phyloP scores from a whole-genome alignment of 2,113 vertebrate genomes.

The Anser cygnoides region DNA sequence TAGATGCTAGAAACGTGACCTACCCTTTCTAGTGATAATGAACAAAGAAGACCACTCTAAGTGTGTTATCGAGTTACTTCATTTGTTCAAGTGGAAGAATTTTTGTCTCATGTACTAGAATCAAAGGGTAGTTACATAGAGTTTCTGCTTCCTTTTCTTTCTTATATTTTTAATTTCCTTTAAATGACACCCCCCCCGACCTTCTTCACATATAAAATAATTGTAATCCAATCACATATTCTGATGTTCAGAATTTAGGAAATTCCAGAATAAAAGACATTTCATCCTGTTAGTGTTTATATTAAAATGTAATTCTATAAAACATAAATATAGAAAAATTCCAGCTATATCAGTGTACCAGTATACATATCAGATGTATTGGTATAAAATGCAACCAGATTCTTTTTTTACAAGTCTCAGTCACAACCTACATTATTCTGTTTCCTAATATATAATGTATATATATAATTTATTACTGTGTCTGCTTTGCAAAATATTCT shows the following conservation, averaged over 20 bases:
- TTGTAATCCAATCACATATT: not conserved
- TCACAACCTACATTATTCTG: not conserved
- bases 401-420: not conserved
- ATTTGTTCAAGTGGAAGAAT: conserved; percentile 44
- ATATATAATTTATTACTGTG: not conserved
- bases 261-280: not conserved
- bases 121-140: conserved; percentile 33
- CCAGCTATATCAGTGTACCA: not conserved
- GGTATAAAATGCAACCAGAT: not conserved
- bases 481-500: not conserved
- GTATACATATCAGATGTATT: not conserved
- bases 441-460: not conserved
- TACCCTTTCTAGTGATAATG: not conserved
- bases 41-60: not conserved
- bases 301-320: not conserved
- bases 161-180: not conserved
- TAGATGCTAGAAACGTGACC: not conserved
- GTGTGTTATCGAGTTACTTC: conserved; percentile 25
- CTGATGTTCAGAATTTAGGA: not conserved
- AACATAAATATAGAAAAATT: not conserved
- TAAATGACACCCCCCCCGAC: not conserved
- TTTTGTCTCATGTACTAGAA: conserved; percentile 8
- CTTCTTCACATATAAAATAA: not conserved
- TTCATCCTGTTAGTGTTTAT: not conserved
- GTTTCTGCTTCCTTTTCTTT: not conserved